Conservation (phyloP, 2,113 vertebrate genomes). For the Sula dactylatra region DNA sequence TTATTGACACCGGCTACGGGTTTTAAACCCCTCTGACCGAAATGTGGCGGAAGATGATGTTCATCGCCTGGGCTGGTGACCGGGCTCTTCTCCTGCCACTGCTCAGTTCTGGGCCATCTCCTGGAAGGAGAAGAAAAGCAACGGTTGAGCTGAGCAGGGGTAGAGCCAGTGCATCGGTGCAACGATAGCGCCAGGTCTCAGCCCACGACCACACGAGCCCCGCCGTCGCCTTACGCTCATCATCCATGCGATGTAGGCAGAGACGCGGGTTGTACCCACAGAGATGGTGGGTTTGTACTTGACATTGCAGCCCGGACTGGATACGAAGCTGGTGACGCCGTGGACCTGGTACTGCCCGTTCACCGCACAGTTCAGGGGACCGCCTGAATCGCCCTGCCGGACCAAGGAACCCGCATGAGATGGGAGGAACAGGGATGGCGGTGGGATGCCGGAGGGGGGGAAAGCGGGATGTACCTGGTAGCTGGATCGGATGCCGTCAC, state of each 20-base stretch:
- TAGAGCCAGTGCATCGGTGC: fast-evolving
- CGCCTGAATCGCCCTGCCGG: slow-evolving; percentile 86
- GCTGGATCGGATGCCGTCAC: slow-evolving; percentile 72
- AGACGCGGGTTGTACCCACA: slow-evolving; percentile 86
- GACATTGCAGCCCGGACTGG: slow-evolving; percentile 79
- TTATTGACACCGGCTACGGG: neutral
- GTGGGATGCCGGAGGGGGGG: fast-evolving
- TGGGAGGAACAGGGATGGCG: fast-evolving
- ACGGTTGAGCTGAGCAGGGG: neutral
- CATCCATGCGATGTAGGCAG: slow-evolving; percentile 87
- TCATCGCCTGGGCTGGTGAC: fast-evolving
- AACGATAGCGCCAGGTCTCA: fast-evolving
- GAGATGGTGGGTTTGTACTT: slow-evolving; percentile 86
- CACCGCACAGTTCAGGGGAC: slow-evolving; percentile 85
- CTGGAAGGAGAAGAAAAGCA: slow-evolving; percentile 15
- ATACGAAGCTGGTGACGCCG: slow-evolving; percentile 90
- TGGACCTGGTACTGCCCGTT: slow-evolving; percentile 79
- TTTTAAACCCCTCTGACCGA: fast-evolving
- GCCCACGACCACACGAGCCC: fast-evolving
- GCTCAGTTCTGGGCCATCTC: slow-evolving; percentile 41
- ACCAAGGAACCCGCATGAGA: neutral
- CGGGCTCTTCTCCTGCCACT: fast-evolving
- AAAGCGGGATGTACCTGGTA: slow-evolving; percentile 75
- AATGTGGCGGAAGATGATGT: fast-evolving
- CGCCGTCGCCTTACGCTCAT: slow-evolving; percentile 64